phyloP scores from a whole-genome alignment of 64 coral and sea anemone genomes.

The Pocillopora damicornis region DNA sequence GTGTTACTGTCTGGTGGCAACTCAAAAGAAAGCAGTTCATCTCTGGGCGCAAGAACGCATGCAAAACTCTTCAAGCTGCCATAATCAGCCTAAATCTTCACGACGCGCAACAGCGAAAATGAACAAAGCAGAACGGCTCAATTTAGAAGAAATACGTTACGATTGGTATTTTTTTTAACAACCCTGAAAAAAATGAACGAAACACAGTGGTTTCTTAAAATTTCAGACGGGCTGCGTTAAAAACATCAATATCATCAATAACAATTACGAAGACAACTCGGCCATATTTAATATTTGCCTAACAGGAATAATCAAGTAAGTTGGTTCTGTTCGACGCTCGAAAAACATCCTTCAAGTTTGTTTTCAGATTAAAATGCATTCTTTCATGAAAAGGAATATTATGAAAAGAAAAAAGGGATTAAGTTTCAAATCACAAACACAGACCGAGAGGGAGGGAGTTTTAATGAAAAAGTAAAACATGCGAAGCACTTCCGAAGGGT shows the following conservation, averaged over 20 bases:
- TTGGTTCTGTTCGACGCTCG: neutral
- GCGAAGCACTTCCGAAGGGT: conserved; percentile 10
- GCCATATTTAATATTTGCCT: conserved; percentile 19
- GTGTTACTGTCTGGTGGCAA: neutral
- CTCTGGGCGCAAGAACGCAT: neutral
- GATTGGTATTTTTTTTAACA: too few relatives aligned
- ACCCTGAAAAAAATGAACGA: too few relatives aligned
- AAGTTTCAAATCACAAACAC: neutral
- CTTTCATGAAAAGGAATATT: neutral
- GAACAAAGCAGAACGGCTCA: too few relatives aligned
- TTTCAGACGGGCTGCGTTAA: too few relatives aligned
- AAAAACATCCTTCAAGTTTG: neutral
- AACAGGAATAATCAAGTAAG: neutral
- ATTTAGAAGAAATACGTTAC: too few relatives aligned
- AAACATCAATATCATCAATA: too few relatives aligned
- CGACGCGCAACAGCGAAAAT: too few relatives aligned
- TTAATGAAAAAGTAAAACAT: conserved; percentile 16
- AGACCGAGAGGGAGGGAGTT: neutral
- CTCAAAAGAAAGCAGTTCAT: too few relatives aligned
- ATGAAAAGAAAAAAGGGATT: neutral
- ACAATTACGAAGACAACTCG: neutral
- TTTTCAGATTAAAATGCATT: neutral
- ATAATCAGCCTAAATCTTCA: neutral
- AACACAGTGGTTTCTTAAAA: too few relatives aligned
- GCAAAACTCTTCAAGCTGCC: neutral